Evolutionary conservation across 37 sponge, comb jelly and placozoan species (phyloP).

Genomic region (Cliona cf. orientalis): DNA sequence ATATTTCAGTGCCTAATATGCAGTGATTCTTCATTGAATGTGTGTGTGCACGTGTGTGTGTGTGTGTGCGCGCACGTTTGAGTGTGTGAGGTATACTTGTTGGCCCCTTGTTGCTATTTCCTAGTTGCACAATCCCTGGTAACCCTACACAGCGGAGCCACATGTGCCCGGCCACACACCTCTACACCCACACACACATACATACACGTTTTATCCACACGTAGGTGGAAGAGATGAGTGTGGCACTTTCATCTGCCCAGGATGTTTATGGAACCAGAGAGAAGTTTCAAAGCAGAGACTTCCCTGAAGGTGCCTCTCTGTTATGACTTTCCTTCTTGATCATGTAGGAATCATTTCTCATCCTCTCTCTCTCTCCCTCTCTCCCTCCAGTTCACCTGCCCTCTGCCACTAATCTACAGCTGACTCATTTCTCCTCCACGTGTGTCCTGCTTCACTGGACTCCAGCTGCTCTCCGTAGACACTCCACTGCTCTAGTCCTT

Average conservation of each 20-base stretch:
- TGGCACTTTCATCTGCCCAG: not conserved
- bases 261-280: too few species aligned
- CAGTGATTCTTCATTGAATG: too few species aligned
- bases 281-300: too few species aligned
- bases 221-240: not conserved
- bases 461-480: not conserved
- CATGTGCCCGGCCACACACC: not conserved
- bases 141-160: not conserved
- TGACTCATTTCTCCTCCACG: slow-evolving; percentile 54
- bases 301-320: too few species aligned
- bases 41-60: too few species aligned
- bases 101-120: too few species aligned
- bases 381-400: slow-evolving; percentile 11
- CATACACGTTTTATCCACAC: not conserved
- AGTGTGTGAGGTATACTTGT: too few species aligned
- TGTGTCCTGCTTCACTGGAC: slow-evolving; percentile 68
- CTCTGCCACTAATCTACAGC: slow-evolving; percentile 37
- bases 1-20: too few species aligned
- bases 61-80: too few species aligned
- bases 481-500: not conserved
- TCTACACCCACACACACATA: not conserved
- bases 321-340: too few species aligned
- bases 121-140: not conserved
- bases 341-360: not conserved
- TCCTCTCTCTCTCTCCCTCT: not conserved